Conservation (phyloP, 2,113 vertebrate species). For the Clinocottus analis region DNA sequence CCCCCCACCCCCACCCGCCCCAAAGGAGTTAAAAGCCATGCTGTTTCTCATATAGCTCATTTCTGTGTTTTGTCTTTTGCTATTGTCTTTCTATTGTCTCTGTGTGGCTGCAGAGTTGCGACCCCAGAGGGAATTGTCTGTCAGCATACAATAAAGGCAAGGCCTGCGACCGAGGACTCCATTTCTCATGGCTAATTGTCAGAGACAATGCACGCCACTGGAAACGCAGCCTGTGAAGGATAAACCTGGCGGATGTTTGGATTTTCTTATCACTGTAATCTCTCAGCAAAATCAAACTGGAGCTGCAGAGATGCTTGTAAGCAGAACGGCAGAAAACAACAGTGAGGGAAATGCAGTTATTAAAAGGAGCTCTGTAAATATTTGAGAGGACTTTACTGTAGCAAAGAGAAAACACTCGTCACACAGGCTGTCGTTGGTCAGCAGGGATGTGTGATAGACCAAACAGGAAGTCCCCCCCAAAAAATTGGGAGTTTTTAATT, state of each 20-base stretch:
- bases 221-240: slow-evolving; percentile 61
- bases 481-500: slow-evolving; percentile 82
- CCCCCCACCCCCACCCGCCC: too few species aligned
- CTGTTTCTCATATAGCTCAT: slow-evolving; percentile 54
- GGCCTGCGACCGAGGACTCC: slow-evolving; percentile 59
- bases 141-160: slow-evolving; percentile 75
- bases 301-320: slow-evolving; percentile 42
- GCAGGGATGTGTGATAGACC: slow-evolving; percentile 82
- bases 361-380: slow-evolving; percentile 71
- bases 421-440: slow-evolving; percentile 43
- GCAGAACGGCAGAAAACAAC: slow-evolving; percentile 17
- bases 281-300: slow-evolving; percentile 41
- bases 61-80: slow-evolving; percentile 58
- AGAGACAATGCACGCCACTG: slow-evolving; percentile 63
- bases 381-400: slow-evolving; percentile 59
- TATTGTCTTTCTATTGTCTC: slow-evolving; percentile 63
- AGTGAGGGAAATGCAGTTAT: slow-evolving; percentile 74
- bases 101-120: slow-evolving; percentile 50
- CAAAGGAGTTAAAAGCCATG: slow-evolving; percentile 44
- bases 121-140: slow-evolving; percentile 76
- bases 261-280: slow-evolving; percentile 73
- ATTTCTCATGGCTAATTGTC: slow-evolving; percentile 74
- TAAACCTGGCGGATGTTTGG: slow-evolving; percentile 78
- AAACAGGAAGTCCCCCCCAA: slow-evolving; percentile 84
- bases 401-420: slow-evolving; percentile 58